Evolutionary conservation across 2,888 invertebrate species (phyloP).

Genomic region (Drosophila fulvimacula): DNA sequence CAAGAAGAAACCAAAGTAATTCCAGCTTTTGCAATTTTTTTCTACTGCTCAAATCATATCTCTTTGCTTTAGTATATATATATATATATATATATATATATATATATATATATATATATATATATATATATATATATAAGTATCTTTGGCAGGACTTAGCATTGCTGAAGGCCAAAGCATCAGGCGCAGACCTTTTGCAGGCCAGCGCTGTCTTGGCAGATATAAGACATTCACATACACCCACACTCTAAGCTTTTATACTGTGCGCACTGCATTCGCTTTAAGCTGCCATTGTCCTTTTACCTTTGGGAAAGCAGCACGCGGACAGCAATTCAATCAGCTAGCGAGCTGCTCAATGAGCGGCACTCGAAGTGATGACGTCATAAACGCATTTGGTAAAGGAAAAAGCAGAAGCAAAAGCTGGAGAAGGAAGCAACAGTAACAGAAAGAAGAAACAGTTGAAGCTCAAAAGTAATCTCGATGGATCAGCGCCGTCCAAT

Average conservation of each 20-base stretch:
- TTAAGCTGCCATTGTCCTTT: slow-evolving; percentile 25
- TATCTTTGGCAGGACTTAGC: not conserved
- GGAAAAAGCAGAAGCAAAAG: not conserved
- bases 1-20: not conserved
- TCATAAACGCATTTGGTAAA: slow-evolving; percentile 60
- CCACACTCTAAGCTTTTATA: not conserved
- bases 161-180: not conserved
- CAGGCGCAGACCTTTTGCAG: not conserved
- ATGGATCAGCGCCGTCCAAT: slow-evolving; percentile 9
- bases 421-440: not conserved
- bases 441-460: slow-evolving; percentile 1
- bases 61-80: not conserved
- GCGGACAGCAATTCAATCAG: slow-evolving; percentile 43
- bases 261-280: slow-evolving; percentile 1
- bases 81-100: not conserved
- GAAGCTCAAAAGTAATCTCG: slow-evolving; percentile 43
- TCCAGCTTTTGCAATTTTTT: not conserved
- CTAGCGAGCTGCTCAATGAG: slow-evolving; percentile 15
- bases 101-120: not conserved
- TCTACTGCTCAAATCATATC: too few relatives aligned
- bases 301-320: slow-evolving; percentile 22
- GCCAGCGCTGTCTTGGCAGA: not conserved
- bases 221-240: not conserved
- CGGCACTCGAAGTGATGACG: slow-evolving; percentile 59
- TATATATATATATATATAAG: not conserved